Evolutionary conservation across 2,888 invertebrate genomes (phyloP).

Genomic region (Pheosia tremula): DNA sequence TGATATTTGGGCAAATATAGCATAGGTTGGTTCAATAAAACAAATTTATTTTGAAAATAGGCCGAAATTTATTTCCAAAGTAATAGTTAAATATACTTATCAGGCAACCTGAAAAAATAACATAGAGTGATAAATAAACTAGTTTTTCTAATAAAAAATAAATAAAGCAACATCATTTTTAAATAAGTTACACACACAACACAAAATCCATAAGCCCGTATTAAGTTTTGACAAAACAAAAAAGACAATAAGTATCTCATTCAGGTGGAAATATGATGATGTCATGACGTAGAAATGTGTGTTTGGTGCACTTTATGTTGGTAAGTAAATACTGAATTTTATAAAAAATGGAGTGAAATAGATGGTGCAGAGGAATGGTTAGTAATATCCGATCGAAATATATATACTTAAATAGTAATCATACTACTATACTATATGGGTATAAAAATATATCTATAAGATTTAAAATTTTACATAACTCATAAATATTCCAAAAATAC

Average conservation of each 20-base stretch:
- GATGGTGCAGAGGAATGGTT: no score
- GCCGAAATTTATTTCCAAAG: conserved; percentile 17
- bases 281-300: no score
- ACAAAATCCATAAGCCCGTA: not conserved
- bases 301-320: no score
- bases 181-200: not conserved
- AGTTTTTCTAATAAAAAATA: not conserved
- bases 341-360: no score
- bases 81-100: not conserved
- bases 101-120: conserved; percentile 14
- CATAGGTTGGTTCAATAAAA: conserved; percentile 5
- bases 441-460: no score
- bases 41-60: not conserved
- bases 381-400: no score
- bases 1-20: not conserved
- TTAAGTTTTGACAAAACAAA: not conserved
- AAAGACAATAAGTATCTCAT: not conserved
- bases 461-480: no score
- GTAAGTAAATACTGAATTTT: no score
- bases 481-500: no score
- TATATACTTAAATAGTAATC: no score
- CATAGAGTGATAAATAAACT: not conserved
- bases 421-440: no score
- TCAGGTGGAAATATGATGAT: no score
- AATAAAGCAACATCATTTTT: not conserved